These are phyloP conservation scores for Coracopsis vasa DNA, from an alignment of 2,113 vertebrate genomes.

Conservation along the genomic window DNA sequence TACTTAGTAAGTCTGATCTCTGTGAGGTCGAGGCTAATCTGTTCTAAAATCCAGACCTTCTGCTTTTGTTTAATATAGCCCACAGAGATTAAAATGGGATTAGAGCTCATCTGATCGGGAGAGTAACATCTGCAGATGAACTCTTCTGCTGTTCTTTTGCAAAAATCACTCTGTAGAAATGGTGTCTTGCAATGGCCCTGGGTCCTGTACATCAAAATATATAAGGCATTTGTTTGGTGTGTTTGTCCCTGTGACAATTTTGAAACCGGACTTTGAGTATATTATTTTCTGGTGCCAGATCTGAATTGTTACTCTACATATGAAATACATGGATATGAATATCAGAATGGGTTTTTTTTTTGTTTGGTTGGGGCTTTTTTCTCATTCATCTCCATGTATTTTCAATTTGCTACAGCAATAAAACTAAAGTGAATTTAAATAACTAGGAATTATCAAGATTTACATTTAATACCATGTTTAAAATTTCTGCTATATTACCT, in stretches of 20 bases:
- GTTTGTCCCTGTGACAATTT: neutral
- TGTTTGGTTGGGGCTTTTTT: neutral
- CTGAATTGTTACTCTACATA: neutral
- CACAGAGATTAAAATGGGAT: conserved; percentile 68
- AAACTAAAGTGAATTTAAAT: neutral
- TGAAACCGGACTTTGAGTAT: neutral
- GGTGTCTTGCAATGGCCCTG: neutral
- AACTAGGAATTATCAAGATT: neutral
- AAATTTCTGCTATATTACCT: neutral
- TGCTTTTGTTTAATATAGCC: conserved; percentile 69
- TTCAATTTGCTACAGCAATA: neutral
- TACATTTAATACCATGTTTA: neutral
- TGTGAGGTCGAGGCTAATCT: conserved; percentile 65
- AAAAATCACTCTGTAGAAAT: neutral
- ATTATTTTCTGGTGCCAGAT: neutral
- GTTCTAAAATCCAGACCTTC: conserved; percentile 58
- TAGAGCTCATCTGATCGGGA: conserved; percentile 24
- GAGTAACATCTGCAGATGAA: conserved; percentile 31
- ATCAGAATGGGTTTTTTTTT: neutral
- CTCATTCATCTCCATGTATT: neutral
- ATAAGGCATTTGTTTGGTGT: neutral
- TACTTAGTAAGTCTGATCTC: conserved; percentile 63
- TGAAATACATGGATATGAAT: fast-evolving
- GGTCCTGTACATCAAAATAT: neutral
- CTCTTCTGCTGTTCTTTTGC: neutral